phyloP scores from a whole-genome alignment of 2,888 invertebrate genomes.

The Scrobipalpa atriplicella region DNA sequence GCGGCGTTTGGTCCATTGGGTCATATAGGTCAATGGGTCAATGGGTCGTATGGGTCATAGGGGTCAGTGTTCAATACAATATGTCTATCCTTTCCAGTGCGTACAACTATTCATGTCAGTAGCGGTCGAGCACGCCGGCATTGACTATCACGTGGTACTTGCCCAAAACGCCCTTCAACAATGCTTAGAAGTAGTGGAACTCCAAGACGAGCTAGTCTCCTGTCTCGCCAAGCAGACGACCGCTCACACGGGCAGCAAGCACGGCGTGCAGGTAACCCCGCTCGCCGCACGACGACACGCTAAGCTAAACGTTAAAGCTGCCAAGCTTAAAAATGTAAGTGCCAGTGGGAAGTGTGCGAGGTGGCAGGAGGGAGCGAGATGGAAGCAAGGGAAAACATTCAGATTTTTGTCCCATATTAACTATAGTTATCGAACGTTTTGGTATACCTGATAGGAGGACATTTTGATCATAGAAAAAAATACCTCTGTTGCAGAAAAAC shows the following conservation, averaged over 20 bases:
- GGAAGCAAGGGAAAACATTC: too few relatives aligned
- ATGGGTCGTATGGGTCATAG: too few relatives aligned
- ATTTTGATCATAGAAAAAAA: too few relatives aligned
- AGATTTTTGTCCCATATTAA: too few relatives aligned
- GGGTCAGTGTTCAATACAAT: neutral
- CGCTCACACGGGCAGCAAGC: constrained; percentile 90
- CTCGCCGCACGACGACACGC: constrained; percentile 39
- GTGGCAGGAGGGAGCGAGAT: neutral
- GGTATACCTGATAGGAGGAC: too few relatives aligned
- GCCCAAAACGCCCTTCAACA: constrained; percentile 98
- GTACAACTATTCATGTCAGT: constrained; percentile 98
- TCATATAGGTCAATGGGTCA: too few relatives aligned
- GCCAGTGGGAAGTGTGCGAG: constrained; percentile 18
- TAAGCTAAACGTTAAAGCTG: constrained; percentile 57
- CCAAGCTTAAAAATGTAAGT: constrained; percentile 79
- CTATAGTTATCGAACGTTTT: too few relatives aligned
- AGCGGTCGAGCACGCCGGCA: constrained; percentile 96
- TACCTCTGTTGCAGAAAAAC: too few relatives aligned
- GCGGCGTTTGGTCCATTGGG: too few relatives aligned
- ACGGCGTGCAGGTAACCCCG: constrained; percentile 87
- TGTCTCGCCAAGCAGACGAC: constrained; percentile 96
- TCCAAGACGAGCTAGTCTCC: constrained; percentile 96
- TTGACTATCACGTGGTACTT: constrained; percentile 98
- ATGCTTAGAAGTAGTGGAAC: constrained; percentile 93
- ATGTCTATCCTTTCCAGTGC: constrained; percentile 82